phyloP scores from a whole-genome alignment of 2,113 vertebrate genomes.

The Tragelaphus scriptus region DNA sequence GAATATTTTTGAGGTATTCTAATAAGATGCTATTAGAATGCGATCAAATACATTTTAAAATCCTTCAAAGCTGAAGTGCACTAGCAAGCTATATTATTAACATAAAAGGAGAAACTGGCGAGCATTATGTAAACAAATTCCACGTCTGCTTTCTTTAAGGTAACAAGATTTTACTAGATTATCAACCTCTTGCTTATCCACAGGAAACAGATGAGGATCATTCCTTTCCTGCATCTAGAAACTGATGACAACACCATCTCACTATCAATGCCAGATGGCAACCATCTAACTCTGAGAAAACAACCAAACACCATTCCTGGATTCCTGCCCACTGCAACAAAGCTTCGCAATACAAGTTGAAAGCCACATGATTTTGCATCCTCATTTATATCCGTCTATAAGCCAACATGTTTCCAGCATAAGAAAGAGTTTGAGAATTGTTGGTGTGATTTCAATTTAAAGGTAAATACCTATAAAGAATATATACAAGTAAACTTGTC shows the following conservation, averaged over 20 bases:
- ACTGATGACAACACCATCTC: constrained; percentile 93
- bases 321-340: constrained; percentile 88
- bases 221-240: constrained; percentile 95
- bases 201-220: constrained; percentile 99
- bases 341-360: constrained; percentile 77
- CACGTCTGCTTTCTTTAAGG: constrained; percentile 86
- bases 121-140: constrained; percentile 72
- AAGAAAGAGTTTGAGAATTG: background rate
- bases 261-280: constrained; percentile 92
- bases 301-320: constrained; percentile 93
- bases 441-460: constrained; percentile 35
- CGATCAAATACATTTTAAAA: background rate
- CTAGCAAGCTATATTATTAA: constrained; percentile 43
- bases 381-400: constrained; percentile 58
- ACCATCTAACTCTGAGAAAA: constrained; percentile 87
- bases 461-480: background rate
- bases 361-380: constrained; percentile 69
- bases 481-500: background rate
- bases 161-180: constrained; percentile 92
- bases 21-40: background rate
- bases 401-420: background rate
- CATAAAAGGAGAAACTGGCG: constrained; percentile 64
- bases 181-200: constrained; percentile 94
- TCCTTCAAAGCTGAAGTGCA: constrained; percentile 45
- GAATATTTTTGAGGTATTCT: background rate